Base-by-base conservation (phyloP, 2,888 invertebrate species). In the Diaperis boleti region DNA sequence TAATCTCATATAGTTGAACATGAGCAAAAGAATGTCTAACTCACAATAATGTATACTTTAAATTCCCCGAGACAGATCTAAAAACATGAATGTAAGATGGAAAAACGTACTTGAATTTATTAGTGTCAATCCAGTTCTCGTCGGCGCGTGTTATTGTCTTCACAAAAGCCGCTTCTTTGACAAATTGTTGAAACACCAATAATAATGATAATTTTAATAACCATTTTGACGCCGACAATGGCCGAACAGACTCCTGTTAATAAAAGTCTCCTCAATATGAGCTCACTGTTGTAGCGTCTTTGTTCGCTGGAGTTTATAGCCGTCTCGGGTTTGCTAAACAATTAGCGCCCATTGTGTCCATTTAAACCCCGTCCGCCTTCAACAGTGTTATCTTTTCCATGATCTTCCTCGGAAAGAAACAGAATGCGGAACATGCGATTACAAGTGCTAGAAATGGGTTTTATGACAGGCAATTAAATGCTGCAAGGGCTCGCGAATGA, bases 381-480 rank as follows among this genome's bases (percentile, higher is more conserved):
- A 33, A 31, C 33, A 33, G 33, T 49, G 49, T 26, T 54, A 54
- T 54, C 41, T 22, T 39, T 18, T 3, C 13, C 18, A 13, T 37
- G 37, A 54, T 54, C 54, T 54, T 14, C 26, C 2, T 17, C 18
- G 20, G 22, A n/a, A 54, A 41, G 41, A 54, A 54, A 41, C 26
- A 41, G 54, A 54, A 41, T 29, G 54, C 54, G 54, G 42, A 54
- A 54, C 54, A 54, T 14, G 39, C 39, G 39, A 52, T 54, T 54
- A 41, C 54, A 42, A 54, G 35, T 57, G 45, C 56, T 35, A 39
- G 42, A 18, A 31, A 41, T 54, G 41, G 29, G 14, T 39, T 45
- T 56, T 56, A 44, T 56, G 56, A 56, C 56, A 56, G 56, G 45
- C 35, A 45, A 56, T 56, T 56, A 56, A 56, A 56, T 45, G 22